These are phyloP conservation scores for Charadrius vociferus DNA, from an alignment of 2,113 vertebrate genomes.

Conservation along the genomic window DNA sequence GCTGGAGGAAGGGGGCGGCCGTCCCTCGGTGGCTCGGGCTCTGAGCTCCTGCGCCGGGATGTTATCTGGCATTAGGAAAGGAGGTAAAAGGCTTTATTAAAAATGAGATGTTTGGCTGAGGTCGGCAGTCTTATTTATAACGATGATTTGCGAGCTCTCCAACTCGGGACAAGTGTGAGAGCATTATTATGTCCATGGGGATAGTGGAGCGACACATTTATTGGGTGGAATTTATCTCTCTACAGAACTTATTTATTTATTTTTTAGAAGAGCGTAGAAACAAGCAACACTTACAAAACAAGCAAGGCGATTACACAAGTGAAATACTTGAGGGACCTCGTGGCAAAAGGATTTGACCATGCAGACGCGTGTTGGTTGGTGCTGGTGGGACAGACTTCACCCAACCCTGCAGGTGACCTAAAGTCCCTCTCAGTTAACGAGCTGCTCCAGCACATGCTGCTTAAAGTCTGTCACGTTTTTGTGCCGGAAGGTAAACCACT, in stretches of 20 bases:
- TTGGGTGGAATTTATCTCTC: slow-evolving; percentile 40
- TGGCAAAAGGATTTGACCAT: neutral
- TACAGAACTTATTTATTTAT: neutral
- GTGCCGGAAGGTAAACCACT: neutral
- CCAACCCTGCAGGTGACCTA: rapidly evolving
- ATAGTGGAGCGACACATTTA: neutral
- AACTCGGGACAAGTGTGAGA: slow-evolving; percentile 15
- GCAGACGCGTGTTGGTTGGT: neutral
- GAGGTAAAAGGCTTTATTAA: slow-evolving; percentile 53
- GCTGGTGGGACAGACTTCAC: neutral
- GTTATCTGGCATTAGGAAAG: neutral
- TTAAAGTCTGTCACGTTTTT: neutral
- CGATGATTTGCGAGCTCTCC: neutral
- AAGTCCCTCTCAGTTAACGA: neutral
- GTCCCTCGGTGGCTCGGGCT: rapidly evolving
- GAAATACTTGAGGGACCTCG: neutral
- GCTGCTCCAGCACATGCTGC: neutral
- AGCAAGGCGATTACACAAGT: neutral
- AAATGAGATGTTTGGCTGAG: neutral
- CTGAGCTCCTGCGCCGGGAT: neutral
- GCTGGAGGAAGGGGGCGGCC: neutral
- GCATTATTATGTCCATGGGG: neutral
- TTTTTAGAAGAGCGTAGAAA: neutral
- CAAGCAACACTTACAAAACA: neutral
- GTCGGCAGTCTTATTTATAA: neutral